Conservation (phyloP, 2,888 invertebrate species). For the Melanchra persicariae region DNA sequence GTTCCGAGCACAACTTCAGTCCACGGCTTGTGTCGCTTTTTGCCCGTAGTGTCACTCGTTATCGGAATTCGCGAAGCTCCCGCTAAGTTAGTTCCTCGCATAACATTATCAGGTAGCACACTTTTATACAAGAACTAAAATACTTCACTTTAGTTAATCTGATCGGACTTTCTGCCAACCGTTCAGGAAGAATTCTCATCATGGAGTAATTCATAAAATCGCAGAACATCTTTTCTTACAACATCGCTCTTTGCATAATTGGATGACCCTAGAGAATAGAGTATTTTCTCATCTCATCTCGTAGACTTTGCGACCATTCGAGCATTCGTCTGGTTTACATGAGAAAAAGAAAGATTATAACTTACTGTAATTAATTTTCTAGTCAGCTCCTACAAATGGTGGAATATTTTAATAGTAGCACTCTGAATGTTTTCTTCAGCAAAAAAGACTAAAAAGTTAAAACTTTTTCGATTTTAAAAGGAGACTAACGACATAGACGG, state of each 20-base stretch:
- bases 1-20: constrained; percentile 51
- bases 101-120: constrained; percentile 27
- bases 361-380: constrained; percentile 41
- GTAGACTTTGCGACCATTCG: constrained; percentile 36
- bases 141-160: constrained; percentile 32
- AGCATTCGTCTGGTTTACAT: constrained; percentile 37
- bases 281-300: constrained; percentile 64
- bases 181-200: constrained; percentile 56
- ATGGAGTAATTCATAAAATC: constrained; percentile 64
- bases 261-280: constrained; percentile 67
- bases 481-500: constrained; percentile 55
- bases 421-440: constrained; percentile 33
- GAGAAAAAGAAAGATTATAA: constrained; percentile 30
- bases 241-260: constrained; percentile 70
- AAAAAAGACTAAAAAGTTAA: constrained; percentile 45
- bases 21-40: constrained; percentile 24
- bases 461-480: constrained; percentile 60
- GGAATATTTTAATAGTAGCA: constrained; percentile 24
- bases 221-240: constrained; percentile 58
- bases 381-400: constrained; percentile 23
- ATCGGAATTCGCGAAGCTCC: constrained; percentile 27
- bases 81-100: constrained; percentile 20
- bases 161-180: constrained; percentile 21
- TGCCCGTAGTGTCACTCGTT: constrained; percentile 28
- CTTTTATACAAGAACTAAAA: constrained; percentile 27